phyloP scores from a whole-genome alignment of 2,113 vertebrate species.

The Pleuronectes platessa region DNA sequence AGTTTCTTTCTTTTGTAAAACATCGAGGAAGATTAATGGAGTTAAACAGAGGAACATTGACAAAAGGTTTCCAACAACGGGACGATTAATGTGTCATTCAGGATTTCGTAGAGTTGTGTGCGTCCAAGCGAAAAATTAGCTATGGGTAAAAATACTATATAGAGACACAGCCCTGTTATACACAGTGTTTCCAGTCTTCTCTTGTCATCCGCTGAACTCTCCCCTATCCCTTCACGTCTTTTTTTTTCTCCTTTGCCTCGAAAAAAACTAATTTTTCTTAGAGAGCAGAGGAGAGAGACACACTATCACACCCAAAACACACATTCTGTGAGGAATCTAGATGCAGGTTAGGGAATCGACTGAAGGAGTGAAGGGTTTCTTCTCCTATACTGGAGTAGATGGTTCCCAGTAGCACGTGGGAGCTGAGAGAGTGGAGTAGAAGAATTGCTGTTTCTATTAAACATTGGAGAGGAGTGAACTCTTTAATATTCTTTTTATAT shows the following conservation, averaged over 20 bases:
- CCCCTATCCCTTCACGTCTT: not conserved
- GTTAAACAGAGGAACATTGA: not conserved
- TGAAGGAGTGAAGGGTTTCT: not conserved
- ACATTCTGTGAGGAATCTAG: not conserved
- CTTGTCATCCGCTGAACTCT: not conserved
- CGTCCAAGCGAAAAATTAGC: not conserved
- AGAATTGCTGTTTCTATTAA: too few relatives aligned
- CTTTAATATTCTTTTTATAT: too few relatives aligned
- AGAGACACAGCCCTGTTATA: too few relatives aligned
- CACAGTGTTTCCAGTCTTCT: too few relatives aligned
- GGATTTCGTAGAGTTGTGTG: too few relatives aligned
- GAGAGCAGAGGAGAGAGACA: not conserved
- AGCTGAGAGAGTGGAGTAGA: too few relatives aligned
- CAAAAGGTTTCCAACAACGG: too few relatives aligned
- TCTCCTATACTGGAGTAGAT: not conserved
- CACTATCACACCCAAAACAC: not conserved
- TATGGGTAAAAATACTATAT: not conserved
- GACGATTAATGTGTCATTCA: too few relatives aligned
- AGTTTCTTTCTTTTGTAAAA: not conserved
- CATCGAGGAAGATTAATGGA: not conserved
- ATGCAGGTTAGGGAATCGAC: not conserved
- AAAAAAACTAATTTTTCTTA: not conserved
- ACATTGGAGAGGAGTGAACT: too few relatives aligned
- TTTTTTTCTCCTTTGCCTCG: too few relatives aligned
- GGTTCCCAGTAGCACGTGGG: too few relatives aligned